Evolutionary conservation across 1,140 invertebrate genomes (phyloP), one percentile per base, ranked within the genome.

Genomic region (Lepidotrigona ventralis): DNA sequence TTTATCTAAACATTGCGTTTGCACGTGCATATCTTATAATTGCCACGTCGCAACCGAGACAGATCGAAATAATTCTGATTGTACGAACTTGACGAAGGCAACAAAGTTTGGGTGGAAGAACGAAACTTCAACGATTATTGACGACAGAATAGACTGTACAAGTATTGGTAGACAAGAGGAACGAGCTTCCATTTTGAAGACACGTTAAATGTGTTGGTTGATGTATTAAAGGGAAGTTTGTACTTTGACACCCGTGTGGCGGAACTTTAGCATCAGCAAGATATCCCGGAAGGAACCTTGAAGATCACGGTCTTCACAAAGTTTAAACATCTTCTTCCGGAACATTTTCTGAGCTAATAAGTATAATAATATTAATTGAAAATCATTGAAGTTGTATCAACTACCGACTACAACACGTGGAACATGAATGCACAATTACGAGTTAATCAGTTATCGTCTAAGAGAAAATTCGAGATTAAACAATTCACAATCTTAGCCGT

Each of bases 31-130:
- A 60, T 19, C 19, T 46, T 79, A 74, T 60, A 56, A 23, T 58
- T 19, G 17, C 51, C 46, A 74, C 54, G 73, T 33, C 33, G 66
- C 39, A 69, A 74, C 63, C 23, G 69, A 14, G 74, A 53, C 54
- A 79, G 58, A 60, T 84, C 29, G 51, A 64, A 85, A 86, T 78
- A 83, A 76, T 85, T 53, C 77, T 85, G 74, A 85, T 85, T 80
- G 85, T 72, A 56, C 56, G 26, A 19, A n/a, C 60, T 46, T 58
- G 58, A 69, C 54, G 29, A 1, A 74, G 83, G 74, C 66, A 77
- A 85, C 74, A 56, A 86, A 77, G 60, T 54, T 23, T 29, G 29
- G 15, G 29, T 58, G 58, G 69, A 53, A 58, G 2, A 33, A 53
- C 74, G 58, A 78, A 85, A 82, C 56, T 86, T 75, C 8, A 53